These are phyloP conservation scores for Paguma larvata DNA, from an alignment of 2,797 vertebrate genomes.

Conservation along the genomic window DNA sequence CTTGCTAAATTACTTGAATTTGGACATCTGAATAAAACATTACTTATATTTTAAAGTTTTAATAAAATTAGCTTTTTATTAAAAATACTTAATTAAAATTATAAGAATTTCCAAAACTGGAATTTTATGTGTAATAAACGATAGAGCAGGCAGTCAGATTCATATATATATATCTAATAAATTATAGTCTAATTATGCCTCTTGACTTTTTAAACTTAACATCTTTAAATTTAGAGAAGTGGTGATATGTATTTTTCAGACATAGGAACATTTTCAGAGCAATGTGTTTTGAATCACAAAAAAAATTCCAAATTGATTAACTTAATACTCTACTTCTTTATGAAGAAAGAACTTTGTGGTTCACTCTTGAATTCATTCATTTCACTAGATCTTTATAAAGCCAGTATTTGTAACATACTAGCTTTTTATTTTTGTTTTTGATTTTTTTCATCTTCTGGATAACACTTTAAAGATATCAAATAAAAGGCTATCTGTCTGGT, in stretches of 20 bases:
- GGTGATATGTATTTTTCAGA: slow-evolving; percentile 60
- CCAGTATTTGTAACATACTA: not conserved
- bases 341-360: slow-evolving; percentile 9
- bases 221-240: slow-evolving; percentile 55
- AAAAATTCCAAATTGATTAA: not conserved
- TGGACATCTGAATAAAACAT: slow-evolving; percentile 54
- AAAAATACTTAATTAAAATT: slow-evolving; percentile 73
- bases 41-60: slow-evolving; percentile 63
- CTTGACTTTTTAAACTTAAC: slow-evolving; percentile 60
- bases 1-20: slow-evolving; percentile 62
- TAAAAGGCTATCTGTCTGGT: not conserved
- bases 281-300: slow-evolving; percentile 67
- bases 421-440: not conserved
- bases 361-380: not conserved
- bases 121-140: slow-evolving; percentile 65
- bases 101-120: slow-evolving; percentile 69
- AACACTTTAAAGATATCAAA: not conserved
- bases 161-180: slow-evolving; percentile 46
- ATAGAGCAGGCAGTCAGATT: slow-evolving; percentile 47
- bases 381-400: not conserved
- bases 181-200: not conserved
- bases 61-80: slow-evolving; percentile 71
- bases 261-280: slow-evolving; percentile 53
- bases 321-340: not conserved
- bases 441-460: slow-evolving; percentile 26